A percentile compares a stretch with the other conserved stretches of the same genome.
Conservation (phyloP, 1,140 invertebrate species). For the Leptoteleia sp. region DNA sequence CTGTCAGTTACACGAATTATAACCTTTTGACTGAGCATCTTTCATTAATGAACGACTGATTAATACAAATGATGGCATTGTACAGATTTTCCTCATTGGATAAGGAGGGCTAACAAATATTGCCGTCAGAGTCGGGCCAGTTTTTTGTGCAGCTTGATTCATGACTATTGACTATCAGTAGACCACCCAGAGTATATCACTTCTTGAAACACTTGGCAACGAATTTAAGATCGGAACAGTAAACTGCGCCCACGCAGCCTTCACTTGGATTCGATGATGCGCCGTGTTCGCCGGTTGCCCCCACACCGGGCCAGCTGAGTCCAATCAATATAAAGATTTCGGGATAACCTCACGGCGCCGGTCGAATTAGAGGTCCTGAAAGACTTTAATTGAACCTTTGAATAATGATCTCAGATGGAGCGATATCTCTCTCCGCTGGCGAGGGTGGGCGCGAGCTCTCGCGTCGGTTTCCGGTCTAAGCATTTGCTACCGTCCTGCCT, state of each 20-base stretch:
- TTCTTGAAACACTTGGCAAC: slow-evolving; percentile 75
- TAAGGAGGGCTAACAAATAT: slow-evolving; percentile 36
- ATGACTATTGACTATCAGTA: slow-evolving; percentile 71
- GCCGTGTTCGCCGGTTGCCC: slow-evolving; percentile 25
- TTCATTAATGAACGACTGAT: slow-evolving; percentile 29
- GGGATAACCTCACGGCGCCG: slow-evolving; percentile 74
- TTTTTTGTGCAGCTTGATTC: slow-evolving; percentile 71
- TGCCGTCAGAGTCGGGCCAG: slow-evolving; percentile 16
- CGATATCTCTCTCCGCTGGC: slow-evolving; percentile 67
- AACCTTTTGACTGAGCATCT: slow-evolving; percentile 1
- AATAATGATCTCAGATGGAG: slow-evolving; percentile 79
- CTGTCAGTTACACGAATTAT: no score
- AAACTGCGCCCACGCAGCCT: slow-evolving; percentile 74
- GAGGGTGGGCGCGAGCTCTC: slow-evolving; percentile 65
- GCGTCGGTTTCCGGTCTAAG: slow-evolving; percentile 50
- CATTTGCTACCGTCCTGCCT: slow-evolving; percentile 51
- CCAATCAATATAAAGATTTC: slow-evolving; percentile 78
- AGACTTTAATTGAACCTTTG: slow-evolving; percentile 80
- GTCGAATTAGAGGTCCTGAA: slow-evolving; percentile 77
- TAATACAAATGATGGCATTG: slow-evolving; percentile 18
- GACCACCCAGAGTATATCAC: slow-evolving; percentile 77
- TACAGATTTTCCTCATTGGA: slow-evolving; percentile 33
- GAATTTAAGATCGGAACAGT: slow-evolving; percentile 77
- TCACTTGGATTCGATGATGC: slow-evolving; percentile 51
- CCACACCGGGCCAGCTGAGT: slow-evolving; percentile 71